These are phyloP conservation scores for Hypotaenidia philippensis DNA, from an alignment of 2,797 vertebrate species.

Conservation along the genomic window DNA sequence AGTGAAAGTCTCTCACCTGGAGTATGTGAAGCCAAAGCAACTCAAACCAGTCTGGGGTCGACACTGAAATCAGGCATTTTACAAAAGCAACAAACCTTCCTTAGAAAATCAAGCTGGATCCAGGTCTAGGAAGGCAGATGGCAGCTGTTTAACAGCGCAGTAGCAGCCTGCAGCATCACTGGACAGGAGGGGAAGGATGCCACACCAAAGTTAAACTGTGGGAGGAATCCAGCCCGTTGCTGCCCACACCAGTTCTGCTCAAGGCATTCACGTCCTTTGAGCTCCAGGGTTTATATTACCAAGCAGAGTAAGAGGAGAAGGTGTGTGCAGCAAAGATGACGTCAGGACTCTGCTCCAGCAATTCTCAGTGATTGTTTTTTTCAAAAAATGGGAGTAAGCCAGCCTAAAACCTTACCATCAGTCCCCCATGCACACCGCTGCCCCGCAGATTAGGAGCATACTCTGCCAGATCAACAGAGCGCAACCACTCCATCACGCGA, in stretches of 20 bases:
- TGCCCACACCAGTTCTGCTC: neutral
- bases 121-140: neutral
- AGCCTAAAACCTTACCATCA: conserved; percentile 86
- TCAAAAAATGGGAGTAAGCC: fast-evolving
- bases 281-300: neutral
- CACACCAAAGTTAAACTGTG: neutral
- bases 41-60: neutral
- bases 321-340: fast-evolving
- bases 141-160: neutral
- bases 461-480: conserved; percentile 94
- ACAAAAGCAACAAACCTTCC: neutral
- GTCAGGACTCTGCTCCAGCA: neutral
- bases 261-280: neutral
- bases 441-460: conserved; percentile 97
- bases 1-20: neutral
- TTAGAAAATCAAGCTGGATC: neutral
- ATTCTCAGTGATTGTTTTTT: neutral
- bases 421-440: conserved; percentile 95
- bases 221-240: neutral
- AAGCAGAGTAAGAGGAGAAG: neutral
- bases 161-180: neutral
- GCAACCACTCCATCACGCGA: conserved; percentile 98
- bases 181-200: neutral
- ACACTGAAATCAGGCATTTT: neutral
- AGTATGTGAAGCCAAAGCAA: neutral